Evolutionary conservation across 2,113 vertebrate genomes (phyloP).

Genomic region (Caranx melampygus): DNA sequence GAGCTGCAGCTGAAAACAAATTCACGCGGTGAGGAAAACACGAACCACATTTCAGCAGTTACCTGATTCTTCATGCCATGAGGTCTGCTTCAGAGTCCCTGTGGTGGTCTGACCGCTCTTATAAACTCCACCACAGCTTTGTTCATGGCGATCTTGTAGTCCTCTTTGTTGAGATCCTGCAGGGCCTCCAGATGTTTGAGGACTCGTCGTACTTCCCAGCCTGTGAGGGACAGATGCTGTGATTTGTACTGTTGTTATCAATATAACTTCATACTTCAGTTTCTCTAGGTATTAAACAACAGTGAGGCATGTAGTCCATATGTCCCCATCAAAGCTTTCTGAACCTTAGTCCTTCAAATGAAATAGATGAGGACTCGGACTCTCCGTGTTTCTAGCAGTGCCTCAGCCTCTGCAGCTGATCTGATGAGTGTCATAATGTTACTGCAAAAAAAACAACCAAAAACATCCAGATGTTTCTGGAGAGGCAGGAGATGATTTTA

Average conservation of each 20-base stretch:
- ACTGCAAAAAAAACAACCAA: not conserved
- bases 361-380: too few relatives aligned
- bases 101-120: conserved; percentile 94
- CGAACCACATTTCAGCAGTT: conserved; percentile 3
- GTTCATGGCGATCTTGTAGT: conserved; percentile 97
- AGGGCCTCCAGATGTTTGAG: conserved; percentile 90
- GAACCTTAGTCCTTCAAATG: too few relatives aligned
- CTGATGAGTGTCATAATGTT: not conserved
- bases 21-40: not conserved
- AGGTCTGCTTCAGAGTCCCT: conserved; percentile 93
- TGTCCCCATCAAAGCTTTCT: too few relatives aligned
- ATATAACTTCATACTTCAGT: too few relatives aligned
- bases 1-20: not conserved
- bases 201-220: conserved; percentile 92
- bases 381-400: too few relatives aligned
- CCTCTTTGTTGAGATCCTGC: conserved; percentile 96
- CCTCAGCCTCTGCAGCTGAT: too few relatives aligned
- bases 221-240: conserved; percentile 74
- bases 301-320: too few relatives aligned
- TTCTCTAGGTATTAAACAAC: too few relatives aligned
- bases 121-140: conserved; percentile 95
- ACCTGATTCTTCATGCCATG: conserved; percentile 95
- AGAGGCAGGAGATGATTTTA: conserved; percentile 72
- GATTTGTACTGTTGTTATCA: not conserved
- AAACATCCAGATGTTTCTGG: not conserved